These are phyloP conservation scores for Drosophila nannoptera DNA, from an alignment of 1,140 invertebrate species.

Conservation along the genomic window DNA sequence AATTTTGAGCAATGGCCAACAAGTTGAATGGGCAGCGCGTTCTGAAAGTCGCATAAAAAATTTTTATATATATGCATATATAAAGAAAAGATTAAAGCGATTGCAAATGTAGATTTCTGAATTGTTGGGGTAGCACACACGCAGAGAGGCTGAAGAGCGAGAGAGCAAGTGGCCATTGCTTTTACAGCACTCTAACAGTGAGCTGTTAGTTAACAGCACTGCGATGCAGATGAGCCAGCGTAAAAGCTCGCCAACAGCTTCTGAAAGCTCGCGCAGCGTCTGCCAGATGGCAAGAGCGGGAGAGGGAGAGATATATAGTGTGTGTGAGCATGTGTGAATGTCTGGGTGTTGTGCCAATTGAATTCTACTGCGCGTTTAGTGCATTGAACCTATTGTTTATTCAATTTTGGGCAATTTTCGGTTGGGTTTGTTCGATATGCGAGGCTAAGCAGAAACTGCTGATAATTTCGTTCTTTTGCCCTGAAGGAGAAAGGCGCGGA, in stretches of 20 bases:
- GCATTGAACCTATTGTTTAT: constrained; percentile 76
- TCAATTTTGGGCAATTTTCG: constrained; percentile 47
- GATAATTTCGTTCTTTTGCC: constrained; percentile 45
- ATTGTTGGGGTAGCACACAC: constrained; percentile 31
- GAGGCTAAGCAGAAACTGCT: constrained; percentile 53
- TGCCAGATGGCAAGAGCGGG: not conserved
- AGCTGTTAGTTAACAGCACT: constrained; percentile 15
- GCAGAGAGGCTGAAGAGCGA: not conserved
- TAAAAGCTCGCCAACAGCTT: constrained; percentile 33
- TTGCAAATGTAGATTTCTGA: constrained; percentile 2
- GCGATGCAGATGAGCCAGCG: not conserved
- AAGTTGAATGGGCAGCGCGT: constrained; percentile 12
- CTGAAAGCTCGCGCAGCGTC: constrained; percentile 24
- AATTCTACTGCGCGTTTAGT: constrained; percentile 72
- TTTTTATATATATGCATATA: not conserved
- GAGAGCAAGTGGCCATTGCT: not conserved
- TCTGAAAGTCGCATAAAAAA: not conserved
- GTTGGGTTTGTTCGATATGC: constrained; percentile 50
- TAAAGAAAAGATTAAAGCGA: not conserved
- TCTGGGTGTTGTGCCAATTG: constrained; percentile 42
- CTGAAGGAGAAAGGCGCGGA: not conserved
- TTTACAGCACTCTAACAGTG: constrained; percentile 3
- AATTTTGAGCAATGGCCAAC: not conserved
- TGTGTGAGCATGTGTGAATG: not conserved
- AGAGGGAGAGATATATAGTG: not conserved